Base-by-base conservation (phyloP, 2,888 invertebrate species). In the Globia sparganii region DNA sequence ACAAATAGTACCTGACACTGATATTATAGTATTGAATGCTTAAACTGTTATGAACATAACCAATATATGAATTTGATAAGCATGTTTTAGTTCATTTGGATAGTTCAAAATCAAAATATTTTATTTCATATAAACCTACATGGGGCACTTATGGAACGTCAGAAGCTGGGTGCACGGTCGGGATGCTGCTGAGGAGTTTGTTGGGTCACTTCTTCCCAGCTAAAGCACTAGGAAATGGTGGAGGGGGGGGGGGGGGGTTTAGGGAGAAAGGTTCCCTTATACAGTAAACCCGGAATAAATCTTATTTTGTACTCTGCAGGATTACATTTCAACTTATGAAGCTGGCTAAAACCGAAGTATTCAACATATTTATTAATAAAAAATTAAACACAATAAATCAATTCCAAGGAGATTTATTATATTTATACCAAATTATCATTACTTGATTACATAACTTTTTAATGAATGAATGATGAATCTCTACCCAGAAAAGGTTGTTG, bases 381-480 rank as follows among this genome's bases (percentile, higher is more conserved):
- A 46, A 61, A 75, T 31, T 11, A 28, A 46, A 21, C 37, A 40
- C 13, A 43, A 28, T 62, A n/a, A 64, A 61, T 37, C 2, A 56
- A 58, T 56, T 59, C 18, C n/a, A 34, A 53, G 11, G n/a, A 34
- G 31, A 77, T 76, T 82, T 62, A 34, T n/a, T n/a, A n/a, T n/a
- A n/a, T 25, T 15, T 53, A 43, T 34, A 74, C 5, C 13, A 18
- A 18, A n/a, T 43, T 68, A 82, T 81, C 68, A 34, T 46, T 71
- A 40, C 31, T 61, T 75, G 11, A 34, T 83, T 81, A 81, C 46
- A 49, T 72, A 78, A 69, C 8, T 72, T 83, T 78, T 72, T 75
- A 70, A 79, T 86, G 69, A 79, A 74, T 31, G 73, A 73, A 72
- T 34, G 40, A 68, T 77, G 37, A 71, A 73, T 62, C n/a, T n/a